A percentile compares a stretch with the other conserved stretches of the same genome.
phyloP scores from a whole-genome alignment of 2,888 invertebrate genomes.

The Eumacrocentrus americanus region DNA sequence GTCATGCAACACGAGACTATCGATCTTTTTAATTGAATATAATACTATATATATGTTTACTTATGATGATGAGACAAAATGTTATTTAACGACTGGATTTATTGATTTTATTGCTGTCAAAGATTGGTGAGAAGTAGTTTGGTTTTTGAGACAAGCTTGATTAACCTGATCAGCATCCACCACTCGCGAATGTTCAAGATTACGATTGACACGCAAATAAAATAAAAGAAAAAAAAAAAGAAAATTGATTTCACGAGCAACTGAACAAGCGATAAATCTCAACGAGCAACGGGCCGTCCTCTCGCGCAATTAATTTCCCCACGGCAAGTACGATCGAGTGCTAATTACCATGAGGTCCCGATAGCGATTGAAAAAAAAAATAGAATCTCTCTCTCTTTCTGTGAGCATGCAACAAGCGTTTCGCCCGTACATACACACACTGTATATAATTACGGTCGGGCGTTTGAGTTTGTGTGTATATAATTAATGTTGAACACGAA shows the following conservation, averaged over 20 bases:
- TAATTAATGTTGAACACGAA: too few species aligned
- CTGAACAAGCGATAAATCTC: constrained; percentile 22
- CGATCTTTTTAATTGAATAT: too few species aligned
- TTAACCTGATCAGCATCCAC: constrained; percentile 15
- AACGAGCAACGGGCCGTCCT: constrained; percentile 12
- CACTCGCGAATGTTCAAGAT: constrained; percentile 5
- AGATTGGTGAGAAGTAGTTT: too few species aligned
- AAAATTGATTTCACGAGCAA: constrained; percentile 22
- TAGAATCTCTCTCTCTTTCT: neutral
- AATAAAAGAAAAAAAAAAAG: constrained; percentile 5
- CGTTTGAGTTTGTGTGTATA: too few species aligned
- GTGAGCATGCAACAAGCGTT: constrained; percentile 13
- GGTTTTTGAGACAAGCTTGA: constrained; percentile 7
- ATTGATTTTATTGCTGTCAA: too few species aligned
- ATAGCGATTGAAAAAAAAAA: constrained; percentile 5
- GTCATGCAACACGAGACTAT: too few species aligned
- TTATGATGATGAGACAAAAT: too few species aligned
- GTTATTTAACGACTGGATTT: too few species aligned
- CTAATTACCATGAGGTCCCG: constrained; percentile 22
- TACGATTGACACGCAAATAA: neutral
- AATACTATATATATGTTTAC: too few species aligned
- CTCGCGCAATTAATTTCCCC: constrained; percentile 16
- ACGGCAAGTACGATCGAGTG: constrained; percentile 17
- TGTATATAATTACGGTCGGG: neutral
- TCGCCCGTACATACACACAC: neutral